Evolutionary conservation across 2,888 invertebrate genomes (phyloP).

Genomic region (Philopedon plagiatum): DNA sequence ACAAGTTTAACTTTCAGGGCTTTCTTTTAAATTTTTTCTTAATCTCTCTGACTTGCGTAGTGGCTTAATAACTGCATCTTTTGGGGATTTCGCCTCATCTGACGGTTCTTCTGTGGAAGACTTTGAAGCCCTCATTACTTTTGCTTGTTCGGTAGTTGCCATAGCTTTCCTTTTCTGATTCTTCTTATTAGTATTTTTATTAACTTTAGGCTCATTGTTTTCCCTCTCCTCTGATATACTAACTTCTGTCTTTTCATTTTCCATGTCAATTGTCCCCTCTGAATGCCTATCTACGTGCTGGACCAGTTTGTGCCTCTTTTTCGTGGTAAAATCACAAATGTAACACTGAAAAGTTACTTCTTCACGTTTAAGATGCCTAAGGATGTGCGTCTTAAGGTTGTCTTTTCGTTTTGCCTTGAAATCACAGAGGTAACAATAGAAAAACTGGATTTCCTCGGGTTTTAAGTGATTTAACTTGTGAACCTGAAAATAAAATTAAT

Average conservation of each 20-base stretch:
- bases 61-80: no score
- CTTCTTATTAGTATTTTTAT: no score
- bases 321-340: not conserved
- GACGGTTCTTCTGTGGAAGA: no score
- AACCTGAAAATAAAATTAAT: no score
- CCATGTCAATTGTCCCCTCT: not conserved
- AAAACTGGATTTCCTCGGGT: not conserved
- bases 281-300: not conserved
- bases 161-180: no score
- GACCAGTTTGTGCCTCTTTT: not conserved
- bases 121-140: no score
- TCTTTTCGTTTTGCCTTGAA: slow-evolving; percentile 8
- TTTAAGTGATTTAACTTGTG: not conserved
- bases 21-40: no score
- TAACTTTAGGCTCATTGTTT: no score
- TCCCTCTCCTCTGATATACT: not conserved
- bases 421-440: not conserved
- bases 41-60: no score
- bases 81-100: no score
- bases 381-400: slow-evolving; percentile 7
- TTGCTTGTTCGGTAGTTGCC: no score
- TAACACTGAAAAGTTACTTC: not conserved
- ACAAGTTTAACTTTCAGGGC: no score
- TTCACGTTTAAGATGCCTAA: not conserved
- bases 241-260: not conserved